Percentiles rank a stretch among this genome's conserved stretches.
These are phyloP conservation scores for Poeciliopsis turrubarensis DNA, from an alignment of 2,113 vertebrate genomes.

Conservation along the genomic window DNA sequence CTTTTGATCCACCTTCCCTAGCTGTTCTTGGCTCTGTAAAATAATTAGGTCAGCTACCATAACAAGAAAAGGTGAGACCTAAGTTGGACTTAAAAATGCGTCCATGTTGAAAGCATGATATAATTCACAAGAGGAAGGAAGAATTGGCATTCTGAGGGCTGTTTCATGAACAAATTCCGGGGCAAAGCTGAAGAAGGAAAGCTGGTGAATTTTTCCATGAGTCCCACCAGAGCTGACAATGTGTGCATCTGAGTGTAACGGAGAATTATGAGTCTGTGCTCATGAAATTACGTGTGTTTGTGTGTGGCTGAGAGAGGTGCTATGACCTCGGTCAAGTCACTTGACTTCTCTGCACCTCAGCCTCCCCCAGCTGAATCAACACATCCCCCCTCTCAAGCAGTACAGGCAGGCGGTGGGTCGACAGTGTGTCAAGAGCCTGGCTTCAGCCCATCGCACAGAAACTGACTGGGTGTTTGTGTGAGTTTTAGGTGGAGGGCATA, in stretches of 20 bases:
- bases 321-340: constrained; percentile 77
- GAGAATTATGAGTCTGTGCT: constrained; percentile 21
- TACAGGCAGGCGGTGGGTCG: constrained; percentile 58
- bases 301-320: constrained; percentile 52
- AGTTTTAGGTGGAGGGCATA: constrained; percentile 54
- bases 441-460: constrained; percentile 62
- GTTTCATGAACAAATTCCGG: constrained; percentile 61
- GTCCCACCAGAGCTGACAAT: constrained; percentile 27
- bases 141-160: constrained; percentile 51
- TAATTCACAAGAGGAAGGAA: constrained; percentile 63
- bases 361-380: constrained; percentile 80
- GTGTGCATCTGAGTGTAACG: constrained; percentile 23
- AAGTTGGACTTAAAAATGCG: constrained; percentile 53
- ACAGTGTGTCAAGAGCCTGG: constrained; percentile 65
- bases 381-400: constrained; percentile 47
- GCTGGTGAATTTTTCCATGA: constrained; percentile 38
- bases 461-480: constrained; percentile 73
- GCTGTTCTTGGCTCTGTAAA: constrained; percentile 62
- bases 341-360: constrained; percentile 78
- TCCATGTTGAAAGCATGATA: constrained; percentile 50
- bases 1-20: constrained; percentile 66
- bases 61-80: constrained; percentile 68
- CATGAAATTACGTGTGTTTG: constrained; percentile 23
- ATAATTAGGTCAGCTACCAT: constrained; percentile 59
- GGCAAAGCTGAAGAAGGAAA: constrained; percentile 27